Base-by-base conservation (phyloP, 2,113 vertebrate species). In the Capricornis sumatraensis region DNA sequence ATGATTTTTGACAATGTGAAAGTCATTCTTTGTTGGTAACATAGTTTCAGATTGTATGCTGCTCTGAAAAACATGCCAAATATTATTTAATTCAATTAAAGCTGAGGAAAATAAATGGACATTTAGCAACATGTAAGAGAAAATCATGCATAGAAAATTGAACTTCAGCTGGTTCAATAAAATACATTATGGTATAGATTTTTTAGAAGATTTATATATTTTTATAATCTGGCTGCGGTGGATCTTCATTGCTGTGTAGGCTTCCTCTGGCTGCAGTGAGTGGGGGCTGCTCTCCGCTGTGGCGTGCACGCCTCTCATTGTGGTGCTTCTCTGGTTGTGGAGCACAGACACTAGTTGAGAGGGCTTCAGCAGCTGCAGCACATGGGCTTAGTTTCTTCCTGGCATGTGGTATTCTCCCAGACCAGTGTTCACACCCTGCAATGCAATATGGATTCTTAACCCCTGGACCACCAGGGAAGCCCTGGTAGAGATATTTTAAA, bases 61-160 rank as follows among this genome's bases (percentile, higher is more conserved):
- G 67, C 0, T 97, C 86, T 97, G 55, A 78, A 91, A 71, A 97
- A 96, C 33, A 30, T 62, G 89, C 62, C 28, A 93, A 93, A 88
- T 81, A 97, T 97, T 98, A 98, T 98, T 99, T 98, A 96, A 98
- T 97, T 98, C 98, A 98, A 98, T 98, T 98, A 99, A 94, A 97
- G 96, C 97, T 98, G 97, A 92, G 95, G 98, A 95, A 96, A 95
- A 87, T 55, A 97, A 97, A 84, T 95, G 81, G 79, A 55, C 82
- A 84, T 95, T 98, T 98, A 91, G 30, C 95, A 98, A 85, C 67
- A 97, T 95, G 78, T 62, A 96, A 76, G 0, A n/a, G 96, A 98
- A 97, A 97, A 94, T 60, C 36, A 95, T 17, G 1, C 94, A 91
- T 94, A 86, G 91, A 98, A 97, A 96, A 95, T 55, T 95, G 71